Percentiles rank a stretch among this genome's conserved stretches.
These are phyloP conservation scores for Lagodon rhomboides DNA, from an alignment of 2,797 vertebrate genomes.

Conservation along the genomic window DNA sequence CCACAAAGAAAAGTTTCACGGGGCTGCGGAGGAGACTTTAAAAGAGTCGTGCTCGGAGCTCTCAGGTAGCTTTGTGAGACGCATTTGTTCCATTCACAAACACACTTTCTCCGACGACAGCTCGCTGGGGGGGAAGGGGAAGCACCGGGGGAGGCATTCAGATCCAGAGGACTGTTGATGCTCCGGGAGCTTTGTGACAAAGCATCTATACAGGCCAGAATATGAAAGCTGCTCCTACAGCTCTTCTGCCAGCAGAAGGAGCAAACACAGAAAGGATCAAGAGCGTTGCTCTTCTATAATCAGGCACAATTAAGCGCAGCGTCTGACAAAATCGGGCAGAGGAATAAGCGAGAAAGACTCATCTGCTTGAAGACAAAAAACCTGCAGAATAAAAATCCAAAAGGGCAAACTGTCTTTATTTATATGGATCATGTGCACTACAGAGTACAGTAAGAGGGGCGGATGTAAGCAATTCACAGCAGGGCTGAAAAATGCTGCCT, in stretches of 20 bases:
- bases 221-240: slow-evolving; percentile 32
- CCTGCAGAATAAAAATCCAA: background rate
- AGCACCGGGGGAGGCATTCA: slow-evolving; percentile 42
- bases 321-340: slow-evolving; percentile 15
- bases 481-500: slow-evolving; percentile 35
- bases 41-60: slow-evolving; percentile 6
- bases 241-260: slow-evolving; percentile 28
- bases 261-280: slow-evolving; percentile 23
- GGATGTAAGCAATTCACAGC: slow-evolving; percentile 31
- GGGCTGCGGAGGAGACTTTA: background rate
- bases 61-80: slow-evolving; percentile 51
- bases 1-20: slow-evolving; percentile 31
- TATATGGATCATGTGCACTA: background rate
- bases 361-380: slow-evolving; percentile 8
- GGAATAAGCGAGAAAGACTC: slow-evolving; percentile 2
- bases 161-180: slow-evolving; percentile 69
- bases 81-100: slow-evolving; percentile 59
- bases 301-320: slow-evolving; percentile 43
- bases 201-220: slow-evolving; percentile 25
- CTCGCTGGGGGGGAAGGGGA: slow-evolving; percentile 6
- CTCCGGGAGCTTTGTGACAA: slow-evolving; percentile 59
- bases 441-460: slow-evolving; percentile 5
- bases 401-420: slow-evolving; percentile 14
- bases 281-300: slow-evolving; percentile 15
- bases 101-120: slow-evolving; percentile 37